phyloP scores from a whole-genome alignment of 1,140 invertebrate genomes.

The Lethrus apterus region DNA sequence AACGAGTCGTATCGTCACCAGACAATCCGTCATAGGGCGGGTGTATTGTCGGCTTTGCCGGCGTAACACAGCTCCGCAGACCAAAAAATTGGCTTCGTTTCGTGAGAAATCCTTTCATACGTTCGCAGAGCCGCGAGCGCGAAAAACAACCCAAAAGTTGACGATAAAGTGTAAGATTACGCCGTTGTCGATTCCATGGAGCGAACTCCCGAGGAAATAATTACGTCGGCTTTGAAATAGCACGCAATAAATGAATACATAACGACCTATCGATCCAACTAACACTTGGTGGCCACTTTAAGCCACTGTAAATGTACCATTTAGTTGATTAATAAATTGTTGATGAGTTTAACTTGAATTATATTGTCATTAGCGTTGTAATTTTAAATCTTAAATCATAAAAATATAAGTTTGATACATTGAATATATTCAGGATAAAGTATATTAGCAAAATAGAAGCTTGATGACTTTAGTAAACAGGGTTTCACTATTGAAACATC shows the following conservation, averaged over 20 bases:
- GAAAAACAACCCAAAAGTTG: slow-evolving; percentile 11
- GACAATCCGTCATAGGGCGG: slow-evolving; percentile 3
- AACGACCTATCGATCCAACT: slow-evolving; percentile 9
- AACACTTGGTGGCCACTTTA: slow-evolving; percentile 2
- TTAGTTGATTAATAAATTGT: too few species aligned
- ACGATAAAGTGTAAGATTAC: slow-evolving; percentile 11
- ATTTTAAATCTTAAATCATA: too few species aligned
- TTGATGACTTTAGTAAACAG: too few species aligned
- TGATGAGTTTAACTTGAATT: too few species aligned
- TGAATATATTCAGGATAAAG: too few species aligned
- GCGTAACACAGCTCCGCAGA: slow-evolving; percentile 13
- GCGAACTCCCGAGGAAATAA: slow-evolving; percentile 13
- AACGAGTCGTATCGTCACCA: slow-evolving; percentile 2
- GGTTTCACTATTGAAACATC: too few species aligned
- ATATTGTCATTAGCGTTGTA: too few species aligned
- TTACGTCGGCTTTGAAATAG: slow-evolving; percentile 12
- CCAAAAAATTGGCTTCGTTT: slow-evolving; percentile 22
- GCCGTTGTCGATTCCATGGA: slow-evolving; percentile 1
- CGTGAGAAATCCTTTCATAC: slow-evolving; percentile 22
- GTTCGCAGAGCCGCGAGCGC: slow-evolving; percentile 7
- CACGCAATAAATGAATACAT: slow-evolving; percentile 11
- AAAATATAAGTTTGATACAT: too few species aligned
- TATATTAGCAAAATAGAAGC: too few species aligned
- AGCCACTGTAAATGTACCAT: too few species aligned
- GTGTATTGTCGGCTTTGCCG: slow-evolving; percentile 9